These are phyloP conservation scores for Sinonovacula constricta DNA, from an alignment of 1,140 invertebrate genomes.

Conservation along the genomic window DNA sequence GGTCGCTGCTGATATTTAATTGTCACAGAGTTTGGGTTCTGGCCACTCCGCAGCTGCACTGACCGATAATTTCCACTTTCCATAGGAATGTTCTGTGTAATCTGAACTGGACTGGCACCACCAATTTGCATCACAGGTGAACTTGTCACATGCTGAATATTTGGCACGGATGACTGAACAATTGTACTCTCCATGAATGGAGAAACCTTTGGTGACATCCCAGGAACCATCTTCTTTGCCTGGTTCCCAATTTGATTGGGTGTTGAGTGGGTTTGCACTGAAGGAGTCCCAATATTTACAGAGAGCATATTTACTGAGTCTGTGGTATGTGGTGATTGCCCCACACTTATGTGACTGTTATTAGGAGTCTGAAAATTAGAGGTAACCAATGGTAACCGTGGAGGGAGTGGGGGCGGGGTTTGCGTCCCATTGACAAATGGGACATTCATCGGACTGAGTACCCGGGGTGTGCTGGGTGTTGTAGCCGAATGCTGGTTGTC, in stretches of 20 bases:
- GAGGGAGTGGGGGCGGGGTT: conserved; percentile 86
- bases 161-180: conserved; percentile 31
- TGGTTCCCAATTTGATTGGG: conserved; percentile 24
- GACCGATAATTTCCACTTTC: background rate
- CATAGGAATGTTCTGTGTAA: background rate
- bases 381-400: conserved; percentile 74
- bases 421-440: conserved; percentile 76
- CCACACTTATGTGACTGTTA: too few relatives aligned
- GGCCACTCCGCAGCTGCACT: conserved; percentile 17
- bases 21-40: conserved; percentile 30
- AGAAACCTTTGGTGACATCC: conserved; percentile 28
- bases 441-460: conserved; percentile 23
- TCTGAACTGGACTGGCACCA: background rate
- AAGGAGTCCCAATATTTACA: background rate
- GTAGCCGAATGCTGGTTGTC: background rate
- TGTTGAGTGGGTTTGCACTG: conserved; percentile 20
- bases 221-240: conserved; percentile 52
- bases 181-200: conserved; percentile 34
- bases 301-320: background rate
- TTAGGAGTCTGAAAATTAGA: conserved; percentile 58
- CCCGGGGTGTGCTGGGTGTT: conserved; percentile 11
- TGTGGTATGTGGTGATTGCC: conserved; percentile 62
- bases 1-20: conserved; percentile 51
- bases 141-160: conserved; percentile 34
- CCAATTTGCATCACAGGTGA: conserved; percentile 9